phyloP scores from a whole-genome alignment of 2,888 invertebrate genomes.

The Cosmorhoe ocellata region DNA sequence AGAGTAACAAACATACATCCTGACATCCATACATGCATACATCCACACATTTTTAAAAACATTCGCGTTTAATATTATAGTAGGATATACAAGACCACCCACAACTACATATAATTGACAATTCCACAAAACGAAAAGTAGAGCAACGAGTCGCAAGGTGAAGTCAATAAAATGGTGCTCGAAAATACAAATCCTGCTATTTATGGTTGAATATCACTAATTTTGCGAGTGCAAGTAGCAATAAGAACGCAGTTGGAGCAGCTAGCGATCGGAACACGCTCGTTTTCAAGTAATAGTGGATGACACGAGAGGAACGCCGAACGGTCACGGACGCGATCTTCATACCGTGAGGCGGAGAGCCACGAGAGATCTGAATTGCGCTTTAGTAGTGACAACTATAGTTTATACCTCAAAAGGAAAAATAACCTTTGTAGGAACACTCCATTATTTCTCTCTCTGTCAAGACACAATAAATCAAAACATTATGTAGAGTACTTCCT shows the following conservation, averaged over 20 bases:
- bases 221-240: slow-evolving; percentile 24
- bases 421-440: no score
- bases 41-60: no score
- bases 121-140: slow-evolving; percentile 5
- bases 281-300: slow-evolving; percentile 44
- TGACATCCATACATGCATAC: no score
- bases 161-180: slow-evolving; percentile 12
- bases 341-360: slow-evolving; percentile 37
- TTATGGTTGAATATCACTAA: slow-evolving; percentile 10
- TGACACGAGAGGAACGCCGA: slow-evolving; percentile 53
- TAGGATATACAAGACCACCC: not conserved
- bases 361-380: slow-evolving; percentile 1
- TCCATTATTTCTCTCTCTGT: no score
- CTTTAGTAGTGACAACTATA: not conserved
- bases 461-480: no score
- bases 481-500: no score
- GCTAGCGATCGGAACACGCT: slow-evolving; percentile 37
- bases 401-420: no score
- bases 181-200: slow-evolving; percentile 11
- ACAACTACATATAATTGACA: slow-evolving; percentile 7
- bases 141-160: slow-evolving; percentile 12
- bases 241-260: slow-evolving; percentile 26
- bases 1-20: no score
- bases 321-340: slow-evolving; percentile 66
- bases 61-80: no score